Base-by-base conservation (phyloP, 2,113 vertebrate genomes). In the Ivindomyrus marchei region DNA sequence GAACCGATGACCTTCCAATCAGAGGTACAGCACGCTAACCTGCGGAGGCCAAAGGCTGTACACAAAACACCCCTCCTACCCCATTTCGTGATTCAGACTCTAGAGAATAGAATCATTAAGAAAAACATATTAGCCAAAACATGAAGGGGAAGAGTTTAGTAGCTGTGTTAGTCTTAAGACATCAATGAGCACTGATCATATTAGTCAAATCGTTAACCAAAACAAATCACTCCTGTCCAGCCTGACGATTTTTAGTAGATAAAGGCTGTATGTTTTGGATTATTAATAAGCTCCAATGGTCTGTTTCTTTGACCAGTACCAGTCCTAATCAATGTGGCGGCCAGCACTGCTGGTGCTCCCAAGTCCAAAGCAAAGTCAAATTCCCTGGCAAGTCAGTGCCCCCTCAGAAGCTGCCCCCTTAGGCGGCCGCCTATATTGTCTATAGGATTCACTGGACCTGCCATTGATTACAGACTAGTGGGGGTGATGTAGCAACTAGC, bases 151-250 rank as follows among this genome's bases (percentile, higher is more conserved):
- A 92, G 87, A 91, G 13, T 6, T 42, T 53, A 39, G 52, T 42
- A 56, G 89, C 90, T 89, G 83, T 45, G 5, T 90, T 39, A 90
- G 89, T 89, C 90, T 91, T 91, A 88, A 89, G 62, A 70, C 92
- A 92, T 91, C 90, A 91, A 50, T 50, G 10, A 50, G 88, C 91
- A 90, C 91, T 91, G 90, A 92, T 90, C 88, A 92, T 91, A 92
- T 62, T 62, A 19, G 6, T 58, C 56, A 50, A 50, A 50, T 50
- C 49, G 13, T 49, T 50, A 50, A 13, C 11, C 49, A 50, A 13
- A 15, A 50, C 11, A 50, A 50, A 50, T 50, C 49, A 50, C 49
- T 50, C 49, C 49, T 13, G 11, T 13, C 49, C 11, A 50, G 49
- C 10, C 49, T 50, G 49, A 4, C 2, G 0, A 53, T 19, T 0